Base-by-base conservation (phyloP, 1,140 invertebrate species). In the Drosophila obscura region DNA sequence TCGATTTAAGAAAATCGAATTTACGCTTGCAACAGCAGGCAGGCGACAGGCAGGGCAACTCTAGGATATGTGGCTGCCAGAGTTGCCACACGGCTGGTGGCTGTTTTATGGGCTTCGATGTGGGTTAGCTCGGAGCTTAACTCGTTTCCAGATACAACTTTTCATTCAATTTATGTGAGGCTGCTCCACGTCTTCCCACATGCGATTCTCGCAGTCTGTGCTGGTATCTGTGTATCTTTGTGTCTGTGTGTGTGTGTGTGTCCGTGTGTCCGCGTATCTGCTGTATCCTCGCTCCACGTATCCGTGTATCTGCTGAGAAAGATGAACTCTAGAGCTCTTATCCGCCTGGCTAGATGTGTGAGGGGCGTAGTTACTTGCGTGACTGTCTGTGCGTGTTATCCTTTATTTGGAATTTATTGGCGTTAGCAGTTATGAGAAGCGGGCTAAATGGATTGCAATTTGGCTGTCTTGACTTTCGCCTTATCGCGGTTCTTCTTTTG, bases 1-100 rank as follows among this genome's bases (percentile, higher is more conserved):
- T 87, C 74, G 75, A 87, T 87, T 85, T 78, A 28, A 82, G 69
- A 66, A 82, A 87, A 85, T 85, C 82, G 78, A 85, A 85, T 85
- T 82, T 75, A 43, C 76, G 28, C 75, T 79, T 55, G 53, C 56
- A 51, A n/a, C n/a, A 39, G 35, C 11, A 39, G 35, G 31, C 8
- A 35, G 31, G 35, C 26, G 26, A 6, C 26, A 28, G 26, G 5
- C 26, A 6, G 5, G 26, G 5, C 35, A 39, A 39, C 35, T 39
- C 35, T 39, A 5, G 35, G 68, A 31, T 48, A 43, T 61, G 53
- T 22, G 15, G 16, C 28, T 22, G 49, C 51, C 53, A 69, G 77
- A 65, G 64, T 80, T 85, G 56, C 82, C 73, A 80, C 52, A 13
- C 16, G 16, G 7, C 28, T 31, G 28, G 28, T 22, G 13, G 13